Evolutionary conservation across 2,113 vertebrate genomes (phyloP).

Genomic region (Nothoprocta pentlandii): DNA sequence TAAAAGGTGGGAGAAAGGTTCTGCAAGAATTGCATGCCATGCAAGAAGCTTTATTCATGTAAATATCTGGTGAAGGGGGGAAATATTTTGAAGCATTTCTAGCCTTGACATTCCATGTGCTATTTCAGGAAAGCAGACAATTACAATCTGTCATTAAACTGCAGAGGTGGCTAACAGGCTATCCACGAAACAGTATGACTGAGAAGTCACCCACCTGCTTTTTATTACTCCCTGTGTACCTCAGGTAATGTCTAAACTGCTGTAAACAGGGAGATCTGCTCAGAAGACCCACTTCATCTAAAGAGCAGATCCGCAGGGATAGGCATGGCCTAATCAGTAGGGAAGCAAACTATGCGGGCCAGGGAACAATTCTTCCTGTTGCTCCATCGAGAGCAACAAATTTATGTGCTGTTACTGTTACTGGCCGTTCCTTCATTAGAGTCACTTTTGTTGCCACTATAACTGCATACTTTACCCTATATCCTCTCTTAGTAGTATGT

Average conservation of each 20-base stretch:
- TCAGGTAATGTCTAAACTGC: background rate
- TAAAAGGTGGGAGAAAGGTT: background rate
- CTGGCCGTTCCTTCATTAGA: background rate
- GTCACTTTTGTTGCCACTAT: background rate
- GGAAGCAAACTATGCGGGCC: background rate
- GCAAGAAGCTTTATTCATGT: accelerated
- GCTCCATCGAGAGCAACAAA: background rate
- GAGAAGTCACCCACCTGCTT: background rate
- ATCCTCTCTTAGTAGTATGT: background rate
- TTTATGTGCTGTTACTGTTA: too few species aligned
- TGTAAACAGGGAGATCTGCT: background rate
- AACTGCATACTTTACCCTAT: background rate
- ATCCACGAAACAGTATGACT: background rate
- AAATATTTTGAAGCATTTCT: background rate
- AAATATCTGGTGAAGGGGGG: background rate
- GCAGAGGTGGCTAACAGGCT: background rate
- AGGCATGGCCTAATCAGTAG: background rate
- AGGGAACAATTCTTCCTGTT: background rate
- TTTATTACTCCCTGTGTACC: background rate
- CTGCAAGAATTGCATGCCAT: accelerated
- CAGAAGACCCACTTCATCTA: background rate
- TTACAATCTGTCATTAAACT: background rate
- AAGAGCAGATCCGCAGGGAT: background rate
- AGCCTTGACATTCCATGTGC: background rate
- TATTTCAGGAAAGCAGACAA: background rate